These are phyloP conservation scores for Cyrtodaria siliqua DNA, from an alignment of 2,888 invertebrate species.

Conservation along the genomic window DNA sequence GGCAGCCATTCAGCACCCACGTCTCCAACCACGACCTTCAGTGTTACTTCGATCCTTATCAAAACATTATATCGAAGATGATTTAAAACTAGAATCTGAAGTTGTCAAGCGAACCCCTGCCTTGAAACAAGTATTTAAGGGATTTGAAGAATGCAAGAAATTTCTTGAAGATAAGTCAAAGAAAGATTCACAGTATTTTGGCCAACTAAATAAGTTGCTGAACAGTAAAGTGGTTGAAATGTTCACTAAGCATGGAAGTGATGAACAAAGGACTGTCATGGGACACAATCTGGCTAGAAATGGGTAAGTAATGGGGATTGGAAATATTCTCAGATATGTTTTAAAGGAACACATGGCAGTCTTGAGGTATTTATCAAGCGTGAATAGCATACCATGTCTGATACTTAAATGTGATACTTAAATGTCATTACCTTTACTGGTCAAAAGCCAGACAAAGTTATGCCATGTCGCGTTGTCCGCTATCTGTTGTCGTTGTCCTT, in stretches of 20 bases:
- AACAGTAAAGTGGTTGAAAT: conserved; percentile 29
- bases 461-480: too few species aligned
- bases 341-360: too few species aligned
- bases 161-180: conserved; percentile 17
- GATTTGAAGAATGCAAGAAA: conserved; percentile 31
- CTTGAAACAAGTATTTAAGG: conserved; percentile 33
- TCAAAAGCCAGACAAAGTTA: too few species aligned
- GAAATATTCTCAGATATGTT: too few species aligned
- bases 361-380: too few species aligned
- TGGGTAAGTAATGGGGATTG: too few species aligned
- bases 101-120: conserved; percentile 11
- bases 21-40: too few species aligned
- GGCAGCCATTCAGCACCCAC: too few species aligned
- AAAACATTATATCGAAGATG: conserved; percentile 15
- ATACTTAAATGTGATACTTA: too few species aligned
- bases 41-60: conserved; percentile 20
- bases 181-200: conserved; percentile 18
- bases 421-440: too few species aligned
- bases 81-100: conserved; percentile 35
- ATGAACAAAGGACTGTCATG: conserved; percentile 64
- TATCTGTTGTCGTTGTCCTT: too few species aligned
- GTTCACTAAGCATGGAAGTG: conserved; percentile 20
- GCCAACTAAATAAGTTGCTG: conserved; percentile 33
- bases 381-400: too few species aligned
- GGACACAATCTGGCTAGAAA: conserved; percentile 64